A percentile compares a stretch with the other conserved stretches of the same genome.
phyloP scores from a whole-genome alignment of 2,888 invertebrate genomes.

The Pyrocoelia pectoralis region DNA sequence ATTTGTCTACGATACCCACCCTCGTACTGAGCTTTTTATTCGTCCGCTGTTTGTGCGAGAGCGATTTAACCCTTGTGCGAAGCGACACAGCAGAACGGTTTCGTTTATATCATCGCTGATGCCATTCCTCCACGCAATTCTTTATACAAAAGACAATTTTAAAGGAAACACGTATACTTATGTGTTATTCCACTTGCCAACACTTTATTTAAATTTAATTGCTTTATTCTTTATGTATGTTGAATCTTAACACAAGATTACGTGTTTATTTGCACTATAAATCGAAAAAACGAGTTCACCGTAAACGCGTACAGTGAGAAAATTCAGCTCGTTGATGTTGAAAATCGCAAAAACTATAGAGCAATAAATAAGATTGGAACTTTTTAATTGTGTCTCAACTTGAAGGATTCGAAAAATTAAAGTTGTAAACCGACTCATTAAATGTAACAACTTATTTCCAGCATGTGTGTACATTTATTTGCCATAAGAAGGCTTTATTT shows the following conservation, averaged over 20 bases:
- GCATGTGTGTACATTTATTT: slow-evolving; percentile 31
- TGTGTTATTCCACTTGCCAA: slow-evolving; percentile 34
- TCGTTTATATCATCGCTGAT: slow-evolving; percentile 37
- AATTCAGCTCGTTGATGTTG: not conserved
- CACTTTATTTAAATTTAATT: slow-evolving; percentile 37
- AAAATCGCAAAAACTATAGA: not conserved
- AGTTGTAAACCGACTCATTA: slow-evolving; percentile 29
- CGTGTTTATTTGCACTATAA: not conserved
- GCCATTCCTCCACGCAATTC: slow-evolving; percentile 35
- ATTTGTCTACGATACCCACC: slow-evolving; percentile 56
- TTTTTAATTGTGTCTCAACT: not conserved
- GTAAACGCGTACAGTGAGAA: not conserved
- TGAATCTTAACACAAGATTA: not conserved
- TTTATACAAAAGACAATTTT: slow-evolving; percentile 36
- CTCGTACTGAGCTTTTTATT: slow-evolving; percentile 38
- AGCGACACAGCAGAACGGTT: slow-evolving; percentile 38
- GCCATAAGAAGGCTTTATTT: slow-evolving; percentile 37
- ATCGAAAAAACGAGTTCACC: not conserved
- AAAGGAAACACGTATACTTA: slow-evolving; percentile 34
- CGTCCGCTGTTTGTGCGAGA: slow-evolving; percentile 38
- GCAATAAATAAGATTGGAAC: not conserved
- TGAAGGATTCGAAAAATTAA: slow-evolving; percentile 13
- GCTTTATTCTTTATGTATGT: slow-evolving; percentile 17
- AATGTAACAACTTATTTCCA: slow-evolving; percentile 11
- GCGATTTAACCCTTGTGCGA: slow-evolving; percentile 38